Base-by-base conservation (phyloP, 2,797 vertebrate genomes). In the Gadopsis marmoratus region DNA sequence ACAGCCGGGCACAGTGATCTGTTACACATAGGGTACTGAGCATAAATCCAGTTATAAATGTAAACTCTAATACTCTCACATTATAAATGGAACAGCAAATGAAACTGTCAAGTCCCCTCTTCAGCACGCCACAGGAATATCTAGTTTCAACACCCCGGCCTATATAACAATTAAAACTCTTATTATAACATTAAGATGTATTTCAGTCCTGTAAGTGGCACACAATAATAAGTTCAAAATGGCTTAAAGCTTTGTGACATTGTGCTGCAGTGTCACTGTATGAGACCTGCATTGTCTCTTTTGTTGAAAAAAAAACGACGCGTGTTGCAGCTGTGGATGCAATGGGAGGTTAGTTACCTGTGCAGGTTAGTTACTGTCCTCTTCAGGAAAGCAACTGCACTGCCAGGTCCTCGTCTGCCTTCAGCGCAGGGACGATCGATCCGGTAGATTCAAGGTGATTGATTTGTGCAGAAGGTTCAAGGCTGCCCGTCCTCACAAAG, bases 261-360 rank as follows among this genome's bases (percentile, higher is more conserved):
- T 3, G 3, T 56, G 21, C 23, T 54, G 3, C 6, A 13, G 23
- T 26, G 11, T 43, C 12, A 54, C 16, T 17, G 16, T 31, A 1
- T 26, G 26, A 26, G 26, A 26, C 26, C 26, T 26, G 26, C 26
- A 26, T 26, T 26, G 26, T 26, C 31, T 16, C 0, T 23, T n/a
- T 11, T 12, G 33, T 39, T n/a, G 3, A 12, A 5, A 51, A 11
- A 11, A 2, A 26, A 26, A 26, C 26, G 26, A 48, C 41, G 21
- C 23, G 1, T 3, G 2, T 2, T 4, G 23, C 33, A 50, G 43
- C 7, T 71, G 35, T n/a, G 26, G 16, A 3, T 35, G 66, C 19
- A 21, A 2, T 19, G 29, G 5, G 21, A 53, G 51, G 7, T 76
- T 26, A 26, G 26, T 78, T 78, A 92, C 92, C 89, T 92, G 76